Evolutionary conservation across 2,888 invertebrate species (phyloP).

Genomic region (Mellilla xanthometata): DNA sequence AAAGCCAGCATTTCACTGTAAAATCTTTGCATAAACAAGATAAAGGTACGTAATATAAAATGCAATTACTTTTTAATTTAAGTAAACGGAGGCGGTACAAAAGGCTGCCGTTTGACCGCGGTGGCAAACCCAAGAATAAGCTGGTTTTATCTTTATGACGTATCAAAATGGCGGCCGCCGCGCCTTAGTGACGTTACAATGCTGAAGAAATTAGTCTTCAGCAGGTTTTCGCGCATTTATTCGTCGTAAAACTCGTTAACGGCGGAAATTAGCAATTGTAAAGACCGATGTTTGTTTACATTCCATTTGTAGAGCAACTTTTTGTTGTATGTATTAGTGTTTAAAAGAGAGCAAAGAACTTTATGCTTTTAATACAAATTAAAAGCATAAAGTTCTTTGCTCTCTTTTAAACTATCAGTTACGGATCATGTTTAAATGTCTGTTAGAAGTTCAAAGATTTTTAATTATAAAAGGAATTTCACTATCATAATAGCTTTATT

Average conservation of each 20-base stretch:
- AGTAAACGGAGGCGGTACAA: conserved; percentile 25
- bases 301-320: not conserved
- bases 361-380: too few species aligned
- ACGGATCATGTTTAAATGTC: too few species aligned
- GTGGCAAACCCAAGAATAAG: conserved; percentile 36
- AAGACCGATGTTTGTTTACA: conserved; percentile 1
- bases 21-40: not conserved
- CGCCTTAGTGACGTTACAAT: conserved; percentile 38
- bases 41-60: conserved; percentile 3
- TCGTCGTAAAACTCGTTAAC: conserved; percentile 30
- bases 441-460: too few species aligned
- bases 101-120: conserved; percentile 21
- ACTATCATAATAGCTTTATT: too few species aligned
- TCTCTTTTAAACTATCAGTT: too few species aligned
- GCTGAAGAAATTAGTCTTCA: conserved; percentile 26
- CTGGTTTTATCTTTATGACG: conserved; percentile 47
- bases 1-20: not conserved
- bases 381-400: too few species aligned
- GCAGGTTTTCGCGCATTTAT: conserved; percentile 13
- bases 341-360: too few species aligned
- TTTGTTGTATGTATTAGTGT: too few species aligned
- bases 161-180: conserved; percentile 34
- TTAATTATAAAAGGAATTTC: too few species aligned
- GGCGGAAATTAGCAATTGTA: conserved; percentile 14
- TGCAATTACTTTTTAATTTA: conserved; percentile 26